Evolutionary conservation across 2,888 invertebrate species (phyloP).

Genomic region (Rhagonycha lutea): DNA sequence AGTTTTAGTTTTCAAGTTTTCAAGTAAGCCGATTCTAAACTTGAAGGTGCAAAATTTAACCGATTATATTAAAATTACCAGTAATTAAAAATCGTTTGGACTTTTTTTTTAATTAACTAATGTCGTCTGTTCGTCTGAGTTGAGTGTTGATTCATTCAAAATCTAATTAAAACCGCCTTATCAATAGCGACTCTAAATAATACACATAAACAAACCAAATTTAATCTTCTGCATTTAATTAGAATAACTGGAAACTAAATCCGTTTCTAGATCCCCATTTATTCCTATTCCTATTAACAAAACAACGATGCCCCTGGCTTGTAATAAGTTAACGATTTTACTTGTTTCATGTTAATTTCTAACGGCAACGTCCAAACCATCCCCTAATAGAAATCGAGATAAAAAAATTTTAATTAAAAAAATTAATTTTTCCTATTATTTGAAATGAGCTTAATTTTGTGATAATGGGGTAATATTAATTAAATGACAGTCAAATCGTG

Average conservation of each 20-base stretch:
- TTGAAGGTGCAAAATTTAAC: not conserved
- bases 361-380: not conserved
- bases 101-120: slow-evolving; percentile 2
- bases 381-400: not conserved
- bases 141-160: slow-evolving; percentile 15
- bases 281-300: slow-evolving; percentile 21
- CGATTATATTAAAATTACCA: not conserved
- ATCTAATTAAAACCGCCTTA: slow-evolving; percentile 22
- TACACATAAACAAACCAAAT: slow-evolving; percentile 24
- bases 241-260: slow-evolving; percentile 25
- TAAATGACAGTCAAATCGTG: not conserved
- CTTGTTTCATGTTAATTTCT: not conserved
- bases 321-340: slow-evolving; percentile 10
- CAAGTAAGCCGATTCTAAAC: not conserved
- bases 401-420: not conserved
- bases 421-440: not conserved
- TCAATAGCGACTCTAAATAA: slow-evolving; percentile 19
- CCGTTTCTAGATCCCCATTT: slow-evolving; percentile 25
- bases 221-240: slow-evolving; percentile 28
- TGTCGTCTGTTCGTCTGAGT: not conserved
- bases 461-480: not conserved
- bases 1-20: slow-evolving; percentile 1
- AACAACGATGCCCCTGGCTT: slow-evolving; percentile 11
- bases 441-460: not conserved
- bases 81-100: not conserved